phyloP scores from a whole-genome alignment of 2,888 invertebrate species.

The Kuschelorhynchus macadamiae region DNA sequence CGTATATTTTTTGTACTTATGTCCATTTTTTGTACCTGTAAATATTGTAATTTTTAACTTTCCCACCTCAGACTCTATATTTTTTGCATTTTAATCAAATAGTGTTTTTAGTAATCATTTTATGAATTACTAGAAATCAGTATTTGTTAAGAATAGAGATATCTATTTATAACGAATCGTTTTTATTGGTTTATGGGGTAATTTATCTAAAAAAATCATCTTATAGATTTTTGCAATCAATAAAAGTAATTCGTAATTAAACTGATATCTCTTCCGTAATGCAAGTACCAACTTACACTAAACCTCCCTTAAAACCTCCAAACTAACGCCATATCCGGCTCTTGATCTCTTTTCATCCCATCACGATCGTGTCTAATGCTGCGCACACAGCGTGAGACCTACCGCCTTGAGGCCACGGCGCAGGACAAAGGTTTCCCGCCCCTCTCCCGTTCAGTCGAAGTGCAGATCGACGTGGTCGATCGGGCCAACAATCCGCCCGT shows the following conservation, averaged over 20 bases:
- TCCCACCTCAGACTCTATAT: too few species aligned
- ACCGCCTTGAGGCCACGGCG: conserved; percentile 98
- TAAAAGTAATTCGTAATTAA: too few species aligned
- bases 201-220: neutral
- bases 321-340: conserved; percentile 40
- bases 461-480: conserved; percentile 96
- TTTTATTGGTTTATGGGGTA: neutral
- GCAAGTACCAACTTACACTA: neutral
- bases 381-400: conserved; percentile 87
- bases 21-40: too few species aligned
- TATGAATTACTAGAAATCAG: too few species aligned
- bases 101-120: too few species aligned
- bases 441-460: conserved; percentile 96
- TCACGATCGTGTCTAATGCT: conserved; percentile 1
- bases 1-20: too few species aligned
- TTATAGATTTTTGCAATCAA: too few species aligned
- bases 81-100: too few species aligned
- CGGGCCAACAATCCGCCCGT: conserved; percentile 97
- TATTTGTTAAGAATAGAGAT: too few species aligned
- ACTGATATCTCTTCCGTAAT: neutral
- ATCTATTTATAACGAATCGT: too few species aligned
- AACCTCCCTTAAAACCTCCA: conserved; percentile 4
- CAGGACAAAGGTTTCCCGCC: conserved; percentile 97
- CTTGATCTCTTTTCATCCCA: conserved; percentile 33
- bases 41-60: too few species aligned